Percentiles rank a stretch among this genome's conserved stretches.
phyloP scores from a whole-genome alignment of 2,888 invertebrate genomes.

The Dyspetes luteomarginatus region DNA sequence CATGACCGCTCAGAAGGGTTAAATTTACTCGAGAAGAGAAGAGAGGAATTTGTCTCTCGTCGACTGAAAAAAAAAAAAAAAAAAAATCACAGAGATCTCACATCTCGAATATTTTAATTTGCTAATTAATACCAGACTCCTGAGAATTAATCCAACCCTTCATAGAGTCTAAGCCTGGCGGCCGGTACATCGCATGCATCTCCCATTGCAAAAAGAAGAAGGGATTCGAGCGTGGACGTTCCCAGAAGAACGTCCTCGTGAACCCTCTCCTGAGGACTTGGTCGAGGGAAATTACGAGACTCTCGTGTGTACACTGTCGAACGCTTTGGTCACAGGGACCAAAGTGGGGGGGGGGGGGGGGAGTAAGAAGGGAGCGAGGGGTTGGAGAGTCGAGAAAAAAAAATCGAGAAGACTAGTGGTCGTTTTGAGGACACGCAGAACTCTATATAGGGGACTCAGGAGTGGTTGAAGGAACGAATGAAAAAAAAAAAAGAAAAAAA shows the following conservation, averaged over 20 bases:
- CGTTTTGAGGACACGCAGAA: constrained; percentile 47
- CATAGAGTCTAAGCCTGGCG: not conserved
- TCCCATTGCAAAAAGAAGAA: too few relatives aligned
- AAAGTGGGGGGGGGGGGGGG: too few relatives aligned
- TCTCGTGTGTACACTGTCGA: constrained; percentile 75
- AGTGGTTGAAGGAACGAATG: constrained; percentile 57
- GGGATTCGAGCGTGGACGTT: constrained; percentile 49
- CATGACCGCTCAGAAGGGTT: not conserved
- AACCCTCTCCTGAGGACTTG: constrained; percentile 60
- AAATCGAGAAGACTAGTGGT: constrained; percentile 47
- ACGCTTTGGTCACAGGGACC: too few relatives aligned
- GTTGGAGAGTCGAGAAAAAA: constrained; percentile 28
- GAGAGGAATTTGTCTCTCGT: too few relatives aligned
- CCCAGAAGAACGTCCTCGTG: constrained; percentile 57
- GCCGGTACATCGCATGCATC: not conserved
- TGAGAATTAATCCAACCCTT: constrained; percentile 45
- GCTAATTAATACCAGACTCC: constrained; percentile 78
- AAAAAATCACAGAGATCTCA: constrained; percentile 11
- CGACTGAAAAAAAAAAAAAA: not conserved
- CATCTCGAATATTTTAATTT: constrained; percentile 76
- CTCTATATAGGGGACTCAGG: constrained; percentile 65
- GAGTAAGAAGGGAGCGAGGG: constrained; percentile 14
- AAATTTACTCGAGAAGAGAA: not conserved
- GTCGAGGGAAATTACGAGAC: constrained; percentile 60
- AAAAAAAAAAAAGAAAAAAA: constrained; percentile 2